These are phyloP conservation scores for Lasiurus borealis DNA, from an alignment of 2,113 vertebrate genomes.

Conservation along the genomic window DNA sequence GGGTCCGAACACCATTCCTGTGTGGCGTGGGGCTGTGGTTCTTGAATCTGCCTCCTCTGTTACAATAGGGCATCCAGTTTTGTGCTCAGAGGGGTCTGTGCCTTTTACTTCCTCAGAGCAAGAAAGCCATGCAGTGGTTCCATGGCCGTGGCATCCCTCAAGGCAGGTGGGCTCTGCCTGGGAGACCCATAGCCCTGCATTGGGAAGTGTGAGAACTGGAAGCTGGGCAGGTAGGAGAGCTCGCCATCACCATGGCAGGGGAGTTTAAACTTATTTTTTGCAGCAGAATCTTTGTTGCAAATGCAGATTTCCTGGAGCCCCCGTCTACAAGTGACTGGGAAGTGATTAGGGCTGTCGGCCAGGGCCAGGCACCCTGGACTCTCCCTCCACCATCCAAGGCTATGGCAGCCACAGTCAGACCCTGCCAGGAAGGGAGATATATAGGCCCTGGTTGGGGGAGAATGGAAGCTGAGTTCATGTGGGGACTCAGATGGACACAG, in stretches of 20 bases:
- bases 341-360: not conserved
- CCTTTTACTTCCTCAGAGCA: not conserved
- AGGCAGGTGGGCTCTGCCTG: not conserved
- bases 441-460: not conserved
- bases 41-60: not conserved
- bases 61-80: not conserved
- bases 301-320: not conserved
- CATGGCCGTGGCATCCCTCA: not conserved
- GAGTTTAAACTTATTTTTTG: not conserved
- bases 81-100: not conserved
- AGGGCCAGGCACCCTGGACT: not conserved
- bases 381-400: not conserved
- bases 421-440: not conserved
- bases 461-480: conserved; percentile 19
- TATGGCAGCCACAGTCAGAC: not conserved
- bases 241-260: accelerated
- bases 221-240: not conserved
- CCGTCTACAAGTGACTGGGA: not conserved
- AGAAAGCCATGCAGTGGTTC: not conserved
- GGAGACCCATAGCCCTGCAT: not conserved
- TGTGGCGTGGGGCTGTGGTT: not conserved
- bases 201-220: not conserved
- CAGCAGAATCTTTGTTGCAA: not conserved
- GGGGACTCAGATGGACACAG: conserved; percentile 2
- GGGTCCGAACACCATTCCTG: not conserved